Conservation (phyloP, 2,888 invertebrate genomes). For the Volucella zonaria region DNA sequence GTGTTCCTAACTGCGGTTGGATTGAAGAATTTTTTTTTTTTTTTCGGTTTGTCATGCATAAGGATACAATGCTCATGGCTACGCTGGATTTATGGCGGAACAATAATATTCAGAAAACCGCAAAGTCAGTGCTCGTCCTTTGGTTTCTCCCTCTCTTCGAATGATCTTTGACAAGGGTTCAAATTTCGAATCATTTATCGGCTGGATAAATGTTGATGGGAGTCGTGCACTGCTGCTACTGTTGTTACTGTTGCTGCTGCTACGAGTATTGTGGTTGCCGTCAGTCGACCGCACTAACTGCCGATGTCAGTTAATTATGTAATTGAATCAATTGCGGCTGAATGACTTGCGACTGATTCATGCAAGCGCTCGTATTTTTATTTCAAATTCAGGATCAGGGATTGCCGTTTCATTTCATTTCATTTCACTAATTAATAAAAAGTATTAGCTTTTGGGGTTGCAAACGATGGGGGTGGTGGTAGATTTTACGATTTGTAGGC, state of each 20-base stretch:
- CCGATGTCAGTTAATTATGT: slow-evolving; percentile 73
- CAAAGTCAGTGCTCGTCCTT: slow-evolving; percentile 61
- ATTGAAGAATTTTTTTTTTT: slow-evolving; percentile 30
- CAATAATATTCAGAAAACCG: slow-evolving; percentile 70
- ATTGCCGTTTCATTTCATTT: slow-evolving; percentile 54
- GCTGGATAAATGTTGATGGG: slow-evolving; percentile 56
- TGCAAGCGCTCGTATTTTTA: slow-evolving; percentile 48
- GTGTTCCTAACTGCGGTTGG: slow-evolving; percentile 4
- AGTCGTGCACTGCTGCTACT: slow-evolving; percentile 25
- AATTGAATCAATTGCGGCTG: slow-evolving; percentile 73
- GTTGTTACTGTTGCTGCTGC: slow-evolving; percentile 30
- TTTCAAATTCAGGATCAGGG: slow-evolving; percentile 37
- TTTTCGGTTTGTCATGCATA: slow-evolving; percentile 59
- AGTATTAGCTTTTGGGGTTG: slow-evolving; percentile 6
- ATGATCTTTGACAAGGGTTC: slow-evolving; percentile 69
- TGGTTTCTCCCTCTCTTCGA: slow-evolving; percentile 26
- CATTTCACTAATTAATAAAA: slow-evolving; percentile 67
- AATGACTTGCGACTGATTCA: slow-evolving; percentile 71
- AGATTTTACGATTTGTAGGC: not conserved
- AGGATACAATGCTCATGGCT: slow-evolving; percentile 45
- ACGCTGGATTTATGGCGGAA: slow-evolving; percentile 68
- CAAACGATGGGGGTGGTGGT: not conserved
- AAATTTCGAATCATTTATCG: slow-evolving; percentile 66
- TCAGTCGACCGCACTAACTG: slow-evolving; percentile 58
- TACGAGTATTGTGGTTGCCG: not conserved